Percentiles rank a stretch among this genome's conserved stretches.
phyloP scores from a whole-genome alignment of 2,888 invertebrate species.

The Xestia rhomboidea region DNA sequence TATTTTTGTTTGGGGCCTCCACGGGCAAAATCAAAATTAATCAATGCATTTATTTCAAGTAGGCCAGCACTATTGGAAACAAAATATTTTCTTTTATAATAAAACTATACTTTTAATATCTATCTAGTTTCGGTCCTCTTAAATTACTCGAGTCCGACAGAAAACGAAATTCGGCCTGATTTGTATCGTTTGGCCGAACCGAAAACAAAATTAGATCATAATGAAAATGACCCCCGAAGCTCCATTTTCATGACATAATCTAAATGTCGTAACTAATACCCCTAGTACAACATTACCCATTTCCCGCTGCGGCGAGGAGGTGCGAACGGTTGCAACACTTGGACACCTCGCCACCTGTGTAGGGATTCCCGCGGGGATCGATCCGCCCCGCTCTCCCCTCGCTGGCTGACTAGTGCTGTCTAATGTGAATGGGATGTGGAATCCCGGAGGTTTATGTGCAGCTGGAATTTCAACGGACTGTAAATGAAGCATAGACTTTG shows the following conservation, averaged over 20 bases:
- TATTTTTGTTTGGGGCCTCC: too few species aligned
- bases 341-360: slow-evolving; percentile 68
- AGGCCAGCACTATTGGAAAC: too few species aligned
- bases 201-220: neutral
- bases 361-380: slow-evolving; percentile 76
- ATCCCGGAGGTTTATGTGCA: slow-evolving; percentile 45
- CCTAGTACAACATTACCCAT: slow-evolving; percentile 12
- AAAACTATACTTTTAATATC: neutral
- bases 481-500: slow-evolving; percentile 34
- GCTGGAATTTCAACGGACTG: slow-evolving; percentile 46
- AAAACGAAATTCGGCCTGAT: neutral
- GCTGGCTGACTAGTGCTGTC: slow-evolving; percentile 44
- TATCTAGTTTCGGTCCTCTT: neutral
- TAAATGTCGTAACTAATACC: slow-evolving; percentile 21
- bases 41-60: too few species aligned
- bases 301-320: slow-evolving; percentile 58
- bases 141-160: neutral
- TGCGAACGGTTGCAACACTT: slow-evolving; percentile 59
- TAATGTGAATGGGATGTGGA: slow-evolving; percentile 41
- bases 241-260: neutral
- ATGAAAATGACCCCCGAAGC: neutral
- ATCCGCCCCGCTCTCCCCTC: slow-evolving; percentile 66
- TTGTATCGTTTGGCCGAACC: neutral
- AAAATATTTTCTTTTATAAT: neutral
- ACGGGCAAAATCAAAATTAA: too few species aligned